Evolutionary conservation across 2,797 vertebrate species (phyloP), one percentile per base, ranked within the genome.

Genomic region (Pangasius larnaudii): DNA sequence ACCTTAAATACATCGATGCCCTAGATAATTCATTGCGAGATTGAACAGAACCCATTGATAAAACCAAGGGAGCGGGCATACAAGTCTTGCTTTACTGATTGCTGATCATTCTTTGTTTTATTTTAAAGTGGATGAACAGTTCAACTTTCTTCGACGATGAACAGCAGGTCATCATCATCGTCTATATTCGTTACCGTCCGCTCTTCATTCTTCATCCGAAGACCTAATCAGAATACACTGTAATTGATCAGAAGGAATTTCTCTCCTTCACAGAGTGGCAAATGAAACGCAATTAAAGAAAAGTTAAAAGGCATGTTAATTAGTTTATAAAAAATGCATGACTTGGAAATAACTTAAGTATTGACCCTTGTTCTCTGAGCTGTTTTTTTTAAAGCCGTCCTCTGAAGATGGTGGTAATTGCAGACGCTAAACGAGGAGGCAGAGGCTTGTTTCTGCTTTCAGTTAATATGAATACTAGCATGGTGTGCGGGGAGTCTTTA

Each of bases 401-500:
- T 22, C 36, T 6, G 75, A 53, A 86, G 77, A 72, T 19, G 39
- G 19, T 30, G 42, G 51, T 81, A 88, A 88, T 85, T 72, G 65
- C 84, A 53, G 67, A 39, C 42, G 9, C 65, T 88, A 85, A 88
- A 81, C 30, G 61, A 59, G 88, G 67, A 59, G 39, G 88, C 51
- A 42, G 74, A 59, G 42, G 65, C 39, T 69, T 69, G 10, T 85
- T 85, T 14, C 49, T 56, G 49, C 65, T 77, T 81, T 89, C 69
- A 92, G 91, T 91, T 93, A 93, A 94, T 93, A 92, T 85, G 91
- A 90, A 82, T 67, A 88, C 88, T 89, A 85, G 91, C 91, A 83
- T 61, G 88, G 88, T 79, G 85, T 93, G 89, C 92, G 88, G 78
- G 90, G 89, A 90, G 89, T 89, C 88, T 93, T 94, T 95, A 94